phyloP scores from a whole-genome alignment of 1,140 invertebrate genomes.

The Bombus polaris region DNA sequence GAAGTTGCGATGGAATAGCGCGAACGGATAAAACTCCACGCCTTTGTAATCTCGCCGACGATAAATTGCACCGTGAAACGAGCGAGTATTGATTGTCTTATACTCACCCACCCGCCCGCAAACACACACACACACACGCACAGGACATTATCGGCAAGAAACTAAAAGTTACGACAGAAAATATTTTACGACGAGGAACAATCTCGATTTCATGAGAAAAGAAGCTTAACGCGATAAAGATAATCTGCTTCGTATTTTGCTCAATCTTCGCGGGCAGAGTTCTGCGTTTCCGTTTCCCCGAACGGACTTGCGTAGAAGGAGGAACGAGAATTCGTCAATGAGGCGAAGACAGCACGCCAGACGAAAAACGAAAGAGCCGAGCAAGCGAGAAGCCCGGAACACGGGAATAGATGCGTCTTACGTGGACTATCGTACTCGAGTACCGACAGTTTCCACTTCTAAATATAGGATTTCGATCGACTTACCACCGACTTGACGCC shows the following conservation, averaged over 20 bases:
- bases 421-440: conserved; percentile 44
- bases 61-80: conserved; percentile 8
- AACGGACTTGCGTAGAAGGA: conserved; percentile 45
- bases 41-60: conserved; percentile 3
- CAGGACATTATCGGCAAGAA: too few relatives aligned
- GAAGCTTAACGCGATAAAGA: neutral
- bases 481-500: conserved; percentile 9
- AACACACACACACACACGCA: too few relatives aligned
- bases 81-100: neutral
- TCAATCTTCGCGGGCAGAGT: neutral
- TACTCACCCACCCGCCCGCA: too few relatives aligned
- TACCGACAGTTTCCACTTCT: conserved; percentile 56
- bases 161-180: too few relatives aligned
- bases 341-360: conserved; percentile 48
- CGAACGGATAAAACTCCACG: too few relatives aligned
- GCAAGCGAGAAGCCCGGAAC: conserved; percentile 42
- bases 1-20: neutral
- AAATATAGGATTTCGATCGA: conserved; percentile 72
- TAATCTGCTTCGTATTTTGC: neutral
- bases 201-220: neutral
- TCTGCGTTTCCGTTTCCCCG: conserved; percentile 21
- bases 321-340: conserved; percentile 16
- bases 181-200: neutral
- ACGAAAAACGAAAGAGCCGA: conserved; percentile 58
- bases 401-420: conserved; percentile 66